Conservation (phyloP, 2,888 invertebrate species). For the Heliconius ethilla region DNA sequence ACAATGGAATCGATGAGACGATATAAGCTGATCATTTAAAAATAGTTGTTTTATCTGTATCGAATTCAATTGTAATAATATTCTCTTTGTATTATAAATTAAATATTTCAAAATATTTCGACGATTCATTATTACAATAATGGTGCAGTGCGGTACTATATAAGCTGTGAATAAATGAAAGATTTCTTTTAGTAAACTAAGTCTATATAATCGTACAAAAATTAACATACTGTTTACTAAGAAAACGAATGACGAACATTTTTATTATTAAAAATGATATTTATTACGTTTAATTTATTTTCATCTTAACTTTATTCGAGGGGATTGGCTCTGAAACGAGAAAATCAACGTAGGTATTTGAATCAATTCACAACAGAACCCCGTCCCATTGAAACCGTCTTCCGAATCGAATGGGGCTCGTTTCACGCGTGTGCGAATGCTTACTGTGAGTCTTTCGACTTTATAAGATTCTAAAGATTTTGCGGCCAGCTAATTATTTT, state of each 20-base stretch:
- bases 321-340: constrained; percentile 55
- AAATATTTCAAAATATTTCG: background rate
- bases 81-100: constrained; percentile 20
- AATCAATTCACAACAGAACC: constrained; percentile 57
- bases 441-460: constrained; percentile 53
- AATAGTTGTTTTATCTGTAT: constrained; percentile 50
- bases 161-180: background rate
- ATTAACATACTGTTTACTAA: background rate
- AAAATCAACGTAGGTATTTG: constrained; percentile 58
- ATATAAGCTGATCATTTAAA: constrained; percentile 76
- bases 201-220: background rate
- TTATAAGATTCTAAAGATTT: constrained; percentile 58
- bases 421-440: constrained; percentile 61
- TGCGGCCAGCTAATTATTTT: constrained; percentile 56
- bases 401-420: constrained; percentile 58
- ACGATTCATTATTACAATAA: background rate
- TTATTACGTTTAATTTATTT: constrained; percentile 41
- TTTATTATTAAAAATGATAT: constrained; percentile 10
- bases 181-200: background rate
- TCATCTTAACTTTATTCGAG: constrained; percentile 48
- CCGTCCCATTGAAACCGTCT: constrained; percentile 57
- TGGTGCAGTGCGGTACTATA: constrained; percentile 3
- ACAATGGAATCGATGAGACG: constrained; percentile 72
- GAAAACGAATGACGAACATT: background rate
- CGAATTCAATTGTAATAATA: constrained; percentile 18